Base-by-base conservation (phyloP, 2,888 invertebrate genomes). In the Aporophyla lueneburgensis region DNA sequence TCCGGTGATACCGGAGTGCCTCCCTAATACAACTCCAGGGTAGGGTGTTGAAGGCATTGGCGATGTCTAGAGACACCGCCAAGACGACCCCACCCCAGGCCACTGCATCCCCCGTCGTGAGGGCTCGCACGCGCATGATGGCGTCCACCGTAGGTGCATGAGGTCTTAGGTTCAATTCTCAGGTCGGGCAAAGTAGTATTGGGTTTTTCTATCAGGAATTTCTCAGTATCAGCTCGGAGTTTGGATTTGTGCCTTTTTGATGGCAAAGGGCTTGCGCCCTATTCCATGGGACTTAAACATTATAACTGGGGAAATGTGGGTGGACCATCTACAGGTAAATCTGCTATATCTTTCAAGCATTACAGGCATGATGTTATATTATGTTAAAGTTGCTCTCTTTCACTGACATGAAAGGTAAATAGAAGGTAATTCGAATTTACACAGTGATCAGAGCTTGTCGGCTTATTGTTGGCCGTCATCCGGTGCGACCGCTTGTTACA, bases 401-500 rank as follows among this genome's bases (percentile, higher is more conserved):
- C 27, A 53, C 59, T 49, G 19, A 58, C 65, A 27, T 62, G 33
- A 27, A 46, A 78, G 59, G 71, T 53, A 75, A 74, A 84, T 70
- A 74, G 54, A 76, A 71, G 56, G 77, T 73, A 72, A 76, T 76
- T 71, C 71, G 53, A 76, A 74, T 75, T 73, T 69, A 63, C 69
- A 54, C 73, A 72, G 69, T 78, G 81, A 80, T 86, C 78, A 80
- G 65, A 33, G 56, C 71, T 68, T 73, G 82, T 78, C 71, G 79
- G 72, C 75, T 74, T 67, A 85, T 87, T 86, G 85, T 84, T 53
- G 53, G 43, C 61, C 58, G 68, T 46, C 80, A 83, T 88, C 87
- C 87, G 80, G 80, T 71, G 65, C 71, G 74, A 81, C 84, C 83
- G 84, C 86, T 86, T 76, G 87, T 87, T 83, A 83, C 78, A 53